Evolutionary conservation across 2,888 invertebrate genomes (phyloP), one percentile per base, ranked within the genome.

Genomic region (Macrosiphum euphorbiae): DNA sequence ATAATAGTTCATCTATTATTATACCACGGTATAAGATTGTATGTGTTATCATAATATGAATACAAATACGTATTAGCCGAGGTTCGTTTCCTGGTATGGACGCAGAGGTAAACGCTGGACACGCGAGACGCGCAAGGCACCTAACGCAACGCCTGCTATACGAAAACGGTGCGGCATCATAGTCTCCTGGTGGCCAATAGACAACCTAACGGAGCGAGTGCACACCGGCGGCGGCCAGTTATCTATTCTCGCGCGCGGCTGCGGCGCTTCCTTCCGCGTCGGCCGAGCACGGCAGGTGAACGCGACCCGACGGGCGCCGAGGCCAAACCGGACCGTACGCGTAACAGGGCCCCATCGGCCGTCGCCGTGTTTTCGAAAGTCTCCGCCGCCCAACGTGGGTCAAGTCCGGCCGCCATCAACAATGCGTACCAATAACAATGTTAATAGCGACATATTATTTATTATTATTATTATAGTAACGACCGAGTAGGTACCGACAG

Each of bases 151-250:
- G n/a, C n/a, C n/a, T n/a, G n/a, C n/a, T n/a, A n/a, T n/a, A n/a
- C n/a, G 26, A 26, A 13, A 78, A 55, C 88, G 88, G 24, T 35
- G 55, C 47, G 26, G 47, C 35, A 1, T 10, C 50, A 92, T 92
- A 35, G 35, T 88, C 16, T 47, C 92, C 92, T 92, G 92, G 89
- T 92, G 92, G n/a, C 44, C 89, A 89, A 89, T 92, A 92, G 92
- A 92, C 92, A 84, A 92, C 92, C 88, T n/a, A 44, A 84, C 88
- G 88, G 89, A 89, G 55, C 84, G 92, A 88, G 84, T 58, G 89
- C 88, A 47, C 89, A 78, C 78, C 88, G 88, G 41, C 88, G 44
- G 58, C 91, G 91, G 84, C 41, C 58, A 28, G 58, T 58, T 88
- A 47, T 88, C 88, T 88, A 88, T 58, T 88, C 55, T 52, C 86